Evolutionary conservation across 2,888 invertebrate genomes (phyloP), one percentile per base, ranked within the genome.

Genomic region (Gnatocerus cornutus): DNA sequence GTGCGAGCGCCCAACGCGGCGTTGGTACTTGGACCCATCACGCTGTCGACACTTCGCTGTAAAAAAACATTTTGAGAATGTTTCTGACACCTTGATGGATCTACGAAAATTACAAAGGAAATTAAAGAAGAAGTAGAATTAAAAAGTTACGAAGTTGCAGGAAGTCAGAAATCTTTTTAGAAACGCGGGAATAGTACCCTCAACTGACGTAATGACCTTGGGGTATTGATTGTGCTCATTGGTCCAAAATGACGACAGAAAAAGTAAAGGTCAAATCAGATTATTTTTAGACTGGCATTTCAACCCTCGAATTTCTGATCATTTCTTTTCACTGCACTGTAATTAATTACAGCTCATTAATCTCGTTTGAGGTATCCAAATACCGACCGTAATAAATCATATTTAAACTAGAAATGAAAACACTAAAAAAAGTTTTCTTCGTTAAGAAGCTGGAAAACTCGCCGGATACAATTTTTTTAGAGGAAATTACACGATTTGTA

Each of bases 41-140:
- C 79, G 75, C 85, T 82, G 82, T 85, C 84, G 76, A 85, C 78
- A 80, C 83, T 84, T 76, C 86, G 75, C 84, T 85, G 80, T 66
- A 81, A 81, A 71, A 39, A 56, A 14, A 41, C 21, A 4, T 21
- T n/a, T n/a, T n/a, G n/a, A 4, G 4, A 21, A 21, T 21, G 21
- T 21, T 21, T 21, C 4, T 21, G 21, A 21, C 21, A 21, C 21
- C 4, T 21, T 21, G 21, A 21, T 21, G 21, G 21, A 21, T 21
- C 2, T 21, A 21, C n/a, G n/a, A n/a, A n/a, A n/a, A n/a, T 33
- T 33, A 33, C 33, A 33, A 33, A 33, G 33, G 21, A 21, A 21
- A 21, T 21, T 21, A 21, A 21, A 21, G 4, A 21, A 21, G 21
- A n/a, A n/a, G 1, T 21, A 21, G 21, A 21, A 4, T 3, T 21